phyloP scores from a whole-genome alignment of 2,797 vertebrate genomes.

The Luscinia megarhynchos region DNA sequence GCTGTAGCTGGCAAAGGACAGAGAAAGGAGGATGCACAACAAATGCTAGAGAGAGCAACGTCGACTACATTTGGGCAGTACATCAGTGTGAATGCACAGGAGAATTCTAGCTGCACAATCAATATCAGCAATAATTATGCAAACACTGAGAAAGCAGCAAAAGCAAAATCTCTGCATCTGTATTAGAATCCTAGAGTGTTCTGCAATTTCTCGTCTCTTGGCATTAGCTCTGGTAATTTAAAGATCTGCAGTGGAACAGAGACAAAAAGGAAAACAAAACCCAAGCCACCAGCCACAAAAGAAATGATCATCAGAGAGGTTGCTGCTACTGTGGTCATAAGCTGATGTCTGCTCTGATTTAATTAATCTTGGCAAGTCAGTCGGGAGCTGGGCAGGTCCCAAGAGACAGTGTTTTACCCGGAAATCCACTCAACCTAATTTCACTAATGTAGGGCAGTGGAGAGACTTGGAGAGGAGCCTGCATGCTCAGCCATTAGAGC shows the following conservation, averaged over 20 bases:
- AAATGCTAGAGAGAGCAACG: background rate
- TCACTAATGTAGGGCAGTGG: slow-evolving; percentile 79
- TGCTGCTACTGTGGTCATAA: slow-evolving; percentile 74
- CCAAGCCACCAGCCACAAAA: slow-evolving; percentile 64
- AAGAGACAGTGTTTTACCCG: slow-evolving; percentile 80
- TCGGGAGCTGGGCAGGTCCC: slow-evolving; percentile 77
- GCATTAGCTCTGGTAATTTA: slow-evolving; percentile 50
- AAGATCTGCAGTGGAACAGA: slow-evolving; percentile 66
- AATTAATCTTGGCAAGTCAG: slow-evolving; percentile 82
- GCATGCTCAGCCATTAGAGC: slow-evolving; percentile 73
- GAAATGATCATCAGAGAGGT: slow-evolving; percentile 70
- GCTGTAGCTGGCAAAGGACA: slow-evolving; percentile 9
- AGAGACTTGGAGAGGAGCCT: slow-evolving; percentile 77
- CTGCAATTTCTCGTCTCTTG: slow-evolving; percentile 53
- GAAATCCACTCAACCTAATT: slow-evolving; percentile 85
- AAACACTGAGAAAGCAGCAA: slow-evolving; percentile 40
- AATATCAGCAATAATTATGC: slow-evolving; percentile 40
- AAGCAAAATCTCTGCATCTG: slow-evolving; percentile 30
- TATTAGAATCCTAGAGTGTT: slow-evolving; percentile 19
- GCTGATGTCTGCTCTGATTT: slow-evolving; percentile 77
- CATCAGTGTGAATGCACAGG: background rate
- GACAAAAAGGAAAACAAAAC: slow-evolving; percentile 65
- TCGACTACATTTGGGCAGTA: background rate
- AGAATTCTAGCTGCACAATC: slow-evolving; percentile 18
- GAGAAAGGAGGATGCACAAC: background rate